Evolutionary conservation across 64 coral and sea anemone species (phyloP).

Genomic region (Montipora foliosa): DNA sequence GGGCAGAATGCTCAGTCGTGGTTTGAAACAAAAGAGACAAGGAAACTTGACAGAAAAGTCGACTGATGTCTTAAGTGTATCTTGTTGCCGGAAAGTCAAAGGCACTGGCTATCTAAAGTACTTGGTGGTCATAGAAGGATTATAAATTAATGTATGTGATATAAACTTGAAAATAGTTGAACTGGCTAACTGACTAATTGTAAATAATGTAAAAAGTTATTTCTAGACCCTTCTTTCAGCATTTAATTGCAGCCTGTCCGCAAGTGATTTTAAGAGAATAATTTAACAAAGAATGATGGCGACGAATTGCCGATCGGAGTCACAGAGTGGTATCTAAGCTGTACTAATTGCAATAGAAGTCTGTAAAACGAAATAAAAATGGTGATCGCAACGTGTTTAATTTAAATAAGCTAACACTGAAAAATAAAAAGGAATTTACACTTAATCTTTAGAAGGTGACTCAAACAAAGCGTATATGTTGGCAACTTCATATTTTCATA

Average conservation of each 20-base stretch:
- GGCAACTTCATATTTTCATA: no score
- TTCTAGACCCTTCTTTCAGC: no score
- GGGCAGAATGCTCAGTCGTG: background rate
- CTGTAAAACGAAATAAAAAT: background rate
- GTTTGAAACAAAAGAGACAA: background rate
- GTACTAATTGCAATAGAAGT: background rate
- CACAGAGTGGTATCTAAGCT: no score
- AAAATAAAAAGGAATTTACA: background rate
- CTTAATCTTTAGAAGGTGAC: no score
- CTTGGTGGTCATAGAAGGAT: background rate
- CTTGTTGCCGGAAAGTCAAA: no score
- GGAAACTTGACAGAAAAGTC: background rate
- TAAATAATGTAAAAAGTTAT: constrained; percentile 39
- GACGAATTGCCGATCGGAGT: no score
- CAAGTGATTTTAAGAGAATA: background rate
- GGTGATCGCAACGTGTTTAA: background rate
- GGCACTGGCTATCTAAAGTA: background rate
- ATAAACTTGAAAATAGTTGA: background rate
- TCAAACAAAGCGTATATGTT: no score
- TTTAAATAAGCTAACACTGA: background rate
- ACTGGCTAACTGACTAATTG: background rate
- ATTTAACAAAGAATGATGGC: background rate
- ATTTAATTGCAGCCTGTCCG: background rate
- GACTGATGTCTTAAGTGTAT: no score
- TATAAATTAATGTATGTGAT: background rate